Evolutionary conservation across 2,888 invertebrate species (phyloP).

Genomic region (Neoitamus cyanurus): DNA sequence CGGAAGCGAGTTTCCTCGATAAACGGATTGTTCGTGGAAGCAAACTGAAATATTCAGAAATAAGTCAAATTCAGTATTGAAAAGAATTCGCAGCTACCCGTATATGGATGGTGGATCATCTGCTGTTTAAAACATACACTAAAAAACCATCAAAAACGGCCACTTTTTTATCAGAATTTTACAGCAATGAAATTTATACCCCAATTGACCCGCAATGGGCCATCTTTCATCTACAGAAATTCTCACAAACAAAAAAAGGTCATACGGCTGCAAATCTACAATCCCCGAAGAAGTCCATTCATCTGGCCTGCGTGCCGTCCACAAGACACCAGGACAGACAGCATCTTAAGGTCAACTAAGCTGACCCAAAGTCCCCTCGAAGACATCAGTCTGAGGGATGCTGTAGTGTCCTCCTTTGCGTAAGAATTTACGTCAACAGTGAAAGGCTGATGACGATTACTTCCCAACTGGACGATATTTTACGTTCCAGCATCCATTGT

Average conservation of each 20-base stretch:
- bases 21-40: no score
- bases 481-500: conserved; percentile 8
- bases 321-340: conserved; percentile 1
- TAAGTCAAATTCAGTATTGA: no score
- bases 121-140: not conserved
- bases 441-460: conserved; percentile 12
- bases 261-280: conserved; percentile 12
- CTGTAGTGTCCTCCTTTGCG: not conserved
- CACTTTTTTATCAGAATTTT: not conserved
- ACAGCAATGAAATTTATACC: conserved; percentile 35
- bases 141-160: not conserved
- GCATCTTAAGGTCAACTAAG: conserved; percentile 19
- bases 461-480: conserved; percentile 41
- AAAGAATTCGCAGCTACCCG: no score
- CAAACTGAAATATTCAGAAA: no score
- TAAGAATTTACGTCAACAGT: conserved; percentile 33
- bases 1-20: no score
- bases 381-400: not conserved
- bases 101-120: no score
- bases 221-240: not conserved
- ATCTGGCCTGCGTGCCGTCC: not conserved
- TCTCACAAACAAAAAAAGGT: not conserved
- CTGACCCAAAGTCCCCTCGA: conserved; percentile 33
- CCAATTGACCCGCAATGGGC: conserved; percentile 14
- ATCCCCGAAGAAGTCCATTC: not conserved